These are phyloP conservation scores for Carapus acus DNA, from an alignment of 2,797 vertebrate genomes.

Conservation along the genomic window DNA sequence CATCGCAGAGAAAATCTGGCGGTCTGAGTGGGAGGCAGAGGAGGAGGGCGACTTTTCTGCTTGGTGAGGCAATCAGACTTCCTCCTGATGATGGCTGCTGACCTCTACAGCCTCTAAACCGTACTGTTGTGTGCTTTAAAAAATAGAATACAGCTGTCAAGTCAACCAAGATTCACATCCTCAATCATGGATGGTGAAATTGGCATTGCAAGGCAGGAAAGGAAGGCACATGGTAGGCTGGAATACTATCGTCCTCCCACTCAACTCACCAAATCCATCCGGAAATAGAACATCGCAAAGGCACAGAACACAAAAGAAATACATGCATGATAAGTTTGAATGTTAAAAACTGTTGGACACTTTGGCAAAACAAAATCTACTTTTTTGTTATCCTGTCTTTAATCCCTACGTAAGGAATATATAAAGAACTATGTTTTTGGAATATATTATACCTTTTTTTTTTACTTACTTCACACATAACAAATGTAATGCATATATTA, in stretches of 20 bases:
- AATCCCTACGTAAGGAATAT: constrained; percentile 62
- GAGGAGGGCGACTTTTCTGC: constrained; percentile 7
- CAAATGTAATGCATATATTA: constrained; percentile 77
- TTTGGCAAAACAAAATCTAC: constrained; percentile 62
- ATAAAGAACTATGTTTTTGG: constrained; percentile 65
- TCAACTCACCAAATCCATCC: constrained; percentile 52
- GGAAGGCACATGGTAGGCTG: constrained; percentile 13
- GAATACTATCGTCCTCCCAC: constrained; percentile 37
- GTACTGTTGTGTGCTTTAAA: constrained; percentile 7
- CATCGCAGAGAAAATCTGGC: constrained; percentile 41
- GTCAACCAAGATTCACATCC: constrained; percentile 6
- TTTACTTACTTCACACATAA: constrained; percentile 76
- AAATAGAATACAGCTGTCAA: background rate
- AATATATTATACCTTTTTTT: constrained; percentile 82
- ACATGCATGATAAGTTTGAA: constrained; percentile 47
- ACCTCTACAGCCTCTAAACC: constrained; percentile 15
- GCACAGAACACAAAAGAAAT: constrained; percentile 46
- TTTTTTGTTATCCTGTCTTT: constrained; percentile 61
- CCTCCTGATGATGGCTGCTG: constrained; percentile 13
- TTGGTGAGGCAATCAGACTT: constrained; percentile 4
- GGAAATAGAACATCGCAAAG: constrained; percentile 38
- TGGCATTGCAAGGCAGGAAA: constrained; percentile 33
- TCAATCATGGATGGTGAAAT: constrained; percentile 22
- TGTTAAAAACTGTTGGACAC: constrained; percentile 64
- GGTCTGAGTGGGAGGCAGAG: constrained; percentile 37